Conservation (phyloP, 2,888 invertebrate genomes). For the Bombylius discolor region DNA sequence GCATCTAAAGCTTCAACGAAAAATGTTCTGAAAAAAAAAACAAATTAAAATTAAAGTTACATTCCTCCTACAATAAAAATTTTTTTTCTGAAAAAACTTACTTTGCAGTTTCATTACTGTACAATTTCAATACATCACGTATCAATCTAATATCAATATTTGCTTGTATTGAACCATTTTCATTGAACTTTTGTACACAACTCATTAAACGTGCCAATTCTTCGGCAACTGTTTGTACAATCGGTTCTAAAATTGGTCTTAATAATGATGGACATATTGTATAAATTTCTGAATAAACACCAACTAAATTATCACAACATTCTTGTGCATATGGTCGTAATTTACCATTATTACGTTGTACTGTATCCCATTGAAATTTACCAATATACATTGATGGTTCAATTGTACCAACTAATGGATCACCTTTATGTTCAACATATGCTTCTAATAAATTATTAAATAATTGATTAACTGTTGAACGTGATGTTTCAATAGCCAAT, state of each 20-base stretch:
- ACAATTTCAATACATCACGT: constrained; percentile 49
- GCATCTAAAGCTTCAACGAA: constrained; percentile 71
- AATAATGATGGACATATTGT: constrained; percentile 63
- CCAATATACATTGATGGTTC: constrained; percentile 94
- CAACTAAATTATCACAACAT: constrained; percentile 66
- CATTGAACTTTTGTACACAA: constrained; percentile 57
- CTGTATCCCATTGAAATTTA: constrained; percentile 71
- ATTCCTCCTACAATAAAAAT: neutral
- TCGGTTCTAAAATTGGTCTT: constrained; percentile 55
- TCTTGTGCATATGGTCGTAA: constrained; percentile 81
- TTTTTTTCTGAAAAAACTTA: constrained; percentile 26
- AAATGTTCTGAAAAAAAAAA: constrained; percentile 46
- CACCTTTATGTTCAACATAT: constrained; percentile 80
- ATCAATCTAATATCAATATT: constrained; percentile 60
- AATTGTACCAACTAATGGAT: constrained; percentile 89
- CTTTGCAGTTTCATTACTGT: constrained; percentile 53
- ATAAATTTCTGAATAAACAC: constrained; percentile 38
- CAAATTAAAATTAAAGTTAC: neutral
- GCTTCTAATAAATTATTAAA: constrained; percentile 52
- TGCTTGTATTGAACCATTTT: constrained; percentile 63
- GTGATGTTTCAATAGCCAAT: constrained; percentile 53
- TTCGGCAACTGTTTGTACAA: constrained; percentile 85
- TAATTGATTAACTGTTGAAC: constrained; percentile 43
- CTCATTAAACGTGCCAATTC: constrained; percentile 80
- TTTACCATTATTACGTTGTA: constrained; percentile 61